Percentiles rank a stretch among this genome's conserved stretches.
phyloP scores from a whole-genome alignment of 2,888 invertebrate species.

The Amphimallon solstitiale region DNA sequence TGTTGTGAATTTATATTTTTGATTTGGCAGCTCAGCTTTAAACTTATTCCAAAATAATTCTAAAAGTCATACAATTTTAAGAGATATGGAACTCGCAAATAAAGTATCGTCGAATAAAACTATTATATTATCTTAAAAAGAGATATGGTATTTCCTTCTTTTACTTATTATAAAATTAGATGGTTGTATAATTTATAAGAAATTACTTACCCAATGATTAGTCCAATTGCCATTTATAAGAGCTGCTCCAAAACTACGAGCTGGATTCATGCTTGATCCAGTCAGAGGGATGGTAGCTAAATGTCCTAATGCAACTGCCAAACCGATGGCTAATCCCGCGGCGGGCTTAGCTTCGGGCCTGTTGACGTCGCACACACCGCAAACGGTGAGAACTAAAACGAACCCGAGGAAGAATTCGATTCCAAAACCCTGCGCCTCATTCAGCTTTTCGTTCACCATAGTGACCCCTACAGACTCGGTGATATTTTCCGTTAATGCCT shows the following conservation, averaged over 20 bases:
- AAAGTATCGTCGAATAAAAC: too few relatives aligned
- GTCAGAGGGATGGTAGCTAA: conserved; percentile 85
- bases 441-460: conserved; percentile 62
- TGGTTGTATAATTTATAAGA: too few relatives aligned
- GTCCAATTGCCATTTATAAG: conserved; percentile 79
- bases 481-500: conserved; percentile 76
- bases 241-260: conserved; percentile 88
- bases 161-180: too few relatives aligned
- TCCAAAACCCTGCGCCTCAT: conserved; percentile 83
- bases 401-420: conserved; percentile 92
- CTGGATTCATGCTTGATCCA: conserved; percentile 93
- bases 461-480: conserved; percentile 65
- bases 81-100: too few relatives aligned
- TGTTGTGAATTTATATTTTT: too few relatives aligned
- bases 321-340: conserved; percentile 88
- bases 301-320: conserved; percentile 87
- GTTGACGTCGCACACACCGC: conserved; percentile 85
- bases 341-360: conserved; percentile 83
- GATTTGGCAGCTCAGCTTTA: too few relatives aligned
- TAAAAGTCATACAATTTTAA: too few relatives aligned
- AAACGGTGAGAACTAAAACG: conserved; percentile 89
- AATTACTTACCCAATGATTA: conserved; percentile 80
- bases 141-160: too few relatives aligned
- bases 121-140: too few relatives aligned
- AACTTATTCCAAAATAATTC: too few relatives aligned